A percentile compares a stretch with the other conserved stretches of the same genome.
phyloP scores from a whole-genome alignment of 2,888 invertebrate species.

The Drosophila barbarae region DNA sequence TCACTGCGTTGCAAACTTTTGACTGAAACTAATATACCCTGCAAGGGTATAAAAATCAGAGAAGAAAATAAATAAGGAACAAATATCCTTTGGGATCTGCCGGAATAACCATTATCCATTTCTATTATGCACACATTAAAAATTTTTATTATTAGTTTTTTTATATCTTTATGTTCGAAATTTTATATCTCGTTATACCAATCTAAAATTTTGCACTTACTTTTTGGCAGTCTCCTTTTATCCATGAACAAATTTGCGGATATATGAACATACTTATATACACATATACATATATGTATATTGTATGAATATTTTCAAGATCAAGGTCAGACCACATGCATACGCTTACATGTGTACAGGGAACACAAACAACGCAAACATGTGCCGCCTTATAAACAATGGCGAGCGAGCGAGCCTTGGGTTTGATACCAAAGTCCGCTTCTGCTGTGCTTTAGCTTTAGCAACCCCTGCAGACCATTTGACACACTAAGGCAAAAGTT shows the following conservation, averaged over 20 bases:
- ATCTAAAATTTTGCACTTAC: conserved; percentile 11
- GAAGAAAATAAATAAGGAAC: neutral
- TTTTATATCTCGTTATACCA: no score
- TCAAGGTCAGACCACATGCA: conserved; percentile 73
- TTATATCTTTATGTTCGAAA: no score
- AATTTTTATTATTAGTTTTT: neutral
- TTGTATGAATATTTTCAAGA: conserved; percentile 67
- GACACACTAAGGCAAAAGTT: conserved; percentile 55
- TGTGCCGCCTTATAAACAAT: conserved; percentile 61
- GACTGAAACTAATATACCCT: no score
- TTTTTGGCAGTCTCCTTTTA: conserved; percentile 7
- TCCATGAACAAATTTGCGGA: conserved; percentile 1
- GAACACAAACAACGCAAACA: conserved; percentile 47
- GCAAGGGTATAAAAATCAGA: neutral
- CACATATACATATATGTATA: conserved; percentile 13
- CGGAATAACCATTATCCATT: neutral
- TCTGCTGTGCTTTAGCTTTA: conserved; percentile 18
- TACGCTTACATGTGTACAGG: conserved; percentile 35
- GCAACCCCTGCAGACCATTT: conserved; percentile 66
- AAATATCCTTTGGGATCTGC: neutral
- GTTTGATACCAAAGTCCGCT: conserved; percentile 13
- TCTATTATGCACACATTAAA: neutral
- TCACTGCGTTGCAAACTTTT: no score
- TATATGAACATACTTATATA: conserved; percentile 12
- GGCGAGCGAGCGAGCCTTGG: conserved; percentile 27